Evolutionary conservation across 2,888 invertebrate species (phyloP).

Genomic region (Gasteruption jaculator): DNA sequence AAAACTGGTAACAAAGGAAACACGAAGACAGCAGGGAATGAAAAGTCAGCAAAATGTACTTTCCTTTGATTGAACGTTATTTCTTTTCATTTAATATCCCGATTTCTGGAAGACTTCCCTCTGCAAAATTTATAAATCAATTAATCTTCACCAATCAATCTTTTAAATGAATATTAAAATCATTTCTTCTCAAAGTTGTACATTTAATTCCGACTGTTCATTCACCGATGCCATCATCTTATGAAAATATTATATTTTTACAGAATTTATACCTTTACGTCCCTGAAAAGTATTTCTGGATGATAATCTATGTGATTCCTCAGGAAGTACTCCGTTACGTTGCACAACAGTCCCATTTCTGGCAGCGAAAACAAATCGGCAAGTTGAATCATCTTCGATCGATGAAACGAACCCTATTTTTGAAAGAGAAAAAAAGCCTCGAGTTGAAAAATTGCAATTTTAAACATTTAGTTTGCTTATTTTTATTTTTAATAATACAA

Average conservation of each 20-base stretch:
- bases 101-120: not conserved
- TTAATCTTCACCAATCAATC: no score
- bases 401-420: slow-evolving; percentile 41
- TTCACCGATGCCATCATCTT: no score
- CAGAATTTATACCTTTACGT: slow-evolving; percentile 73
- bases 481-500: slow-evolving; percentile 3
- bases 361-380: slow-evolving; percentile 96
- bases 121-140: no score
- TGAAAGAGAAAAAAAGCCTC: no score
- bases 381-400: slow-evolving; percentile 80
- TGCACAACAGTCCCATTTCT: slow-evolving; percentile 89
- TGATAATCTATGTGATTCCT: slow-evolving; percentile 87
- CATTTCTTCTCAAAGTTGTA: no score
- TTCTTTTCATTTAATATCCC: slow-evolving; percentile 8
- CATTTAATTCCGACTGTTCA: not conserved
- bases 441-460: not conserved
- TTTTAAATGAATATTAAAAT: no score
- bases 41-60: no score
- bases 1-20: no score
- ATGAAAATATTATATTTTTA: slow-evolving; percentile 9
- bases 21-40: no score
- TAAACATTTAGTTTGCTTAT: not conserved
- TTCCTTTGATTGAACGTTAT: no score
- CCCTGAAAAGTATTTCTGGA: slow-evolving; percentile 92
- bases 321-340: slow-evolving; percentile 90